Evolutionary conservation across 2,888 invertebrate genomes (phyloP).

Genomic region (Aleiodes leptofemur): DNA sequence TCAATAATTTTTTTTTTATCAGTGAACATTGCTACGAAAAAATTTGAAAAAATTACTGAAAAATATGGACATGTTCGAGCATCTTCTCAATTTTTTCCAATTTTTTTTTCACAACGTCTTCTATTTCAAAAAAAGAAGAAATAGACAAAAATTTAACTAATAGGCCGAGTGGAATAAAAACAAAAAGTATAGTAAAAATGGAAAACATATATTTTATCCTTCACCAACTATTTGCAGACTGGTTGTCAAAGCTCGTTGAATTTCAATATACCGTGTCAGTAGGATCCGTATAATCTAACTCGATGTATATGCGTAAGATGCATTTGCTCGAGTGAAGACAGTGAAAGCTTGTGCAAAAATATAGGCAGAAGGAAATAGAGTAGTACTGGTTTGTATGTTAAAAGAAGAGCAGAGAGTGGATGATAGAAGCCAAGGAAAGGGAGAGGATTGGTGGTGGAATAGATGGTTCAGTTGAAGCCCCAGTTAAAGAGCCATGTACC

Average conservation of each 20-base stretch:
- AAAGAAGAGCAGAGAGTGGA: constrained; percentile 35
- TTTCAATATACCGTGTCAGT: constrained; percentile 53
- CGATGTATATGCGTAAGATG: constrained; percentile 29
- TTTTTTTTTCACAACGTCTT: too few species aligned
- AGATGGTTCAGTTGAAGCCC: constrained; percentile 46
- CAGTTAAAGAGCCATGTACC: constrained; percentile 46
- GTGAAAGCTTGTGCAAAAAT: constrained; percentile 24
- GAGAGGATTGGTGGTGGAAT: constrained; percentile 43
- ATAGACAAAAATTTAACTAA: too few species aligned
- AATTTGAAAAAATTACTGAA: too few species aligned
- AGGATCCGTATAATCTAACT: constrained; percentile 58
- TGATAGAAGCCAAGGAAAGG: constrained; percentile 24
- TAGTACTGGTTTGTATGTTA: constrained; percentile 4
- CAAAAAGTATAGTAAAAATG: too few species aligned
- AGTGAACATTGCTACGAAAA: too few species aligned
- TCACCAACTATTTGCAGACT: constrained; percentile 22
- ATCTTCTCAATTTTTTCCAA: not conserved
- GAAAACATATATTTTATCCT: not conserved
- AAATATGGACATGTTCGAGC: too few species aligned
- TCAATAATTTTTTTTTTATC: too few species aligned
- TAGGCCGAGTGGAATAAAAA: too few species aligned
- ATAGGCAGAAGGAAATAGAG: constrained; percentile 16
- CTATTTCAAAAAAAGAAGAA: too few species aligned
- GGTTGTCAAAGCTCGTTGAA: constrained; percentile 60
- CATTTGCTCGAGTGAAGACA: constrained; percentile 46